Base-by-base conservation (phyloP, 1,140 invertebrate genomes). In the Nebria ingens region DNA sequence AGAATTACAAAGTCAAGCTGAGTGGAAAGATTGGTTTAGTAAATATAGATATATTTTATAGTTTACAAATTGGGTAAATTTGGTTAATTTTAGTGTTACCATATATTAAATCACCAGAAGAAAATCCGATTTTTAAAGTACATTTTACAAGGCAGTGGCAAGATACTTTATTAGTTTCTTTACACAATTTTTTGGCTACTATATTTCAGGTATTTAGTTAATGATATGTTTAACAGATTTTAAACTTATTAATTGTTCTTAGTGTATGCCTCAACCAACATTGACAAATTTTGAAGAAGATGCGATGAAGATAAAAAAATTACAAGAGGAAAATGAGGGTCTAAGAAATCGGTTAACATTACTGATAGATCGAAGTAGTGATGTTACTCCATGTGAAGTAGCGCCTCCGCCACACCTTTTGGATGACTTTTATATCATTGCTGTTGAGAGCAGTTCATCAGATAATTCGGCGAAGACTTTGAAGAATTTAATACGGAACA, bases 21-120 rank as follows among this genome's bases (percentile, higher is more conserved):
- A 96, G 67, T 98, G 94, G 91, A 94, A 87, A 67, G 94, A 97
- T 64, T 98, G 94, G 94, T 97, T 97, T 76, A 87, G 93, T 97
- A 83, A 78, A 83, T 74, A 51, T 52, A 51, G 17, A 42, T 17
- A 58, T 21, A 53, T 55, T 42, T 49, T 42, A 3, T 1, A 19
- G 2, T n/a, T n/a, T 2, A 15, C 15, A 6, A 21, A 29, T 53
- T 22, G 40, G 13, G 1, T 11, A 51, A 38, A 56, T 29, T 2
- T 17, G 19, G 51, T 52, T 55, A 40, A 57, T 76, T 80, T 69
- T 69, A 93, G 91, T 89, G 68, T 78, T 97, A 55, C 91, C 93
- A 3, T 97, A 92, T 69, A 79, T 93, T 19, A 86, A 87, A 68
- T 92, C 89, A 71, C 89, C 92, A 12, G 91, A 96, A 73, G 92